Conservation (phyloP, 2,888 invertebrate genomes). For the Stegophylla sp. region DNA sequence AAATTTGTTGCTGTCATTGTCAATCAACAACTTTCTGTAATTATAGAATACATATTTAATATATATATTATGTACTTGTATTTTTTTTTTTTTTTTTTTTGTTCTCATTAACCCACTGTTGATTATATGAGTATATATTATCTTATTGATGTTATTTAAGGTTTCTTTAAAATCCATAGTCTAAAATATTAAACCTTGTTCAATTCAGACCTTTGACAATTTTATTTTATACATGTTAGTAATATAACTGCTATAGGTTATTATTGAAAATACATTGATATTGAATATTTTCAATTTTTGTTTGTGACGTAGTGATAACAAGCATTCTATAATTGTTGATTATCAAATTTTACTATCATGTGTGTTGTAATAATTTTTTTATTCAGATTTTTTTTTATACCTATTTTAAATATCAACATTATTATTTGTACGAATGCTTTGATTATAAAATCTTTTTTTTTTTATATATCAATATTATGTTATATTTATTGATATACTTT, state of each 20-base stretch:
- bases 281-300: conserved; percentile 26
- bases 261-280: no score
- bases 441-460: not conserved
- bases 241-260: no score
- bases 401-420: conserved; percentile 4
- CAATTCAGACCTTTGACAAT: not conserved
- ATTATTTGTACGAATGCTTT: conserved; percentile 21
- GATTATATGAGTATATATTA: conserved; percentile 14
- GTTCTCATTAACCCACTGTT: not conserved
- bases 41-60: not conserved
- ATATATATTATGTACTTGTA: not conserved
- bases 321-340: not conserved
- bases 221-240: not conserved
- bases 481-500: not conserved
- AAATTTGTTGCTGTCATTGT: conserved; percentile 20
- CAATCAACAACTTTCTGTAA: conserved; percentile 13
- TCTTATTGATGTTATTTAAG: conserved; percentile 23
- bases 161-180: not conserved
- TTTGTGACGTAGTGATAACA: not conserved
- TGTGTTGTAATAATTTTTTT: conserved; percentile 24
- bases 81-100: conserved; percentile 2
- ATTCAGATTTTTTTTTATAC: conserved; percentile 3
- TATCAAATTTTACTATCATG: conserved; percentile 8
- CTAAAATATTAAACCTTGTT: not conserved
- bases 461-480: not conserved